Conservation (phyloP, 92 coral and sea anemone genomes). For the Palythoa caribaeorum region DNA sequence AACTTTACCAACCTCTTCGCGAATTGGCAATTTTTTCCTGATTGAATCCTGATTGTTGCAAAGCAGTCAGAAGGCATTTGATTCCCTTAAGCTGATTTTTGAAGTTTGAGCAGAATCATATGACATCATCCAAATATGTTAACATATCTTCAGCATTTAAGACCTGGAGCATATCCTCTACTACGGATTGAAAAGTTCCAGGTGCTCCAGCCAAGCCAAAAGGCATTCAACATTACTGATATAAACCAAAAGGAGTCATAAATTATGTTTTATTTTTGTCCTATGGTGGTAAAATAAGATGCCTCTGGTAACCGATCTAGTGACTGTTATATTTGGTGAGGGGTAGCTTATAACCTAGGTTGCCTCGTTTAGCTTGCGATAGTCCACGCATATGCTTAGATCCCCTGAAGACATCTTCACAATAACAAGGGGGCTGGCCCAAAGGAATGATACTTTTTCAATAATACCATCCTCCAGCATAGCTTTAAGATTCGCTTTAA, state of each 20-base stretch:
- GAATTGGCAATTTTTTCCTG: conserved; percentile 73
- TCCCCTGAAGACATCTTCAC: conserved; percentile 52
- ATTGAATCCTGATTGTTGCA: conserved; percentile 64
- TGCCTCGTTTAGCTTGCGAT: conserved; percentile 64
- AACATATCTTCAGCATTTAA: conserved; percentile 63
- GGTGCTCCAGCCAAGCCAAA: conserved; percentile 67
- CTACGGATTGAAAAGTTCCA: conserved; percentile 63
- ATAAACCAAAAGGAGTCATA: conserved; percentile 64
- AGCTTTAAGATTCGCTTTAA: conserved; percentile 32
- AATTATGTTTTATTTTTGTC: conserved; percentile 63
- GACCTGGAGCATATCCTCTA: conserved; percentile 57
- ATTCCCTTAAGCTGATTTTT: conserved; percentile 64
- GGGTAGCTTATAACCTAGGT: conserved; percentile 60
- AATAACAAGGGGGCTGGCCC: conserved; percentile 61
- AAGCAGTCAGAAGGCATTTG: conserved; percentile 45
- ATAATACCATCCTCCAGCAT: conserved; percentile 59
- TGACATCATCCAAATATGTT: conserved; percentile 69
- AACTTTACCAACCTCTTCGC: conserved; percentile 50
- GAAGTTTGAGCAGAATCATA: conserved; percentile 63
- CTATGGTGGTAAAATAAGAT: conserved; percentile 53
- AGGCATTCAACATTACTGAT: conserved; percentile 65
- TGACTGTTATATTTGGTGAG: conserved; percentile 45
- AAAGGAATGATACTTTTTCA: conserved; percentile 60
- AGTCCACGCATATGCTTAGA: conserved; percentile 63
- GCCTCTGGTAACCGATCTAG: conserved; percentile 50